Evolutionary conservation across 2,888 invertebrate species (phyloP).

Genomic region (Ochropleura leucogaster): DNA sequence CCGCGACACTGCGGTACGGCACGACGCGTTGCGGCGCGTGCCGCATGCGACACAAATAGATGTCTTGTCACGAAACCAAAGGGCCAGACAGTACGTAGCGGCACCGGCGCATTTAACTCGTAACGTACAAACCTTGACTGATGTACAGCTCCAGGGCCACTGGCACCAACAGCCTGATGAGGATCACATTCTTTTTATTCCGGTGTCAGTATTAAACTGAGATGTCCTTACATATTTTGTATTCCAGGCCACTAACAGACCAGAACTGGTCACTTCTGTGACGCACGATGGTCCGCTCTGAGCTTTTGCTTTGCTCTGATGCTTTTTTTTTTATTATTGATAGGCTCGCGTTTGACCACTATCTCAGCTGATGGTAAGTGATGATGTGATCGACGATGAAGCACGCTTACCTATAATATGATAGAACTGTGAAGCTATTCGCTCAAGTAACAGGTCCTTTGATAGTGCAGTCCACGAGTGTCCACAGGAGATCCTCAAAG

Average conservation of each 20-base stretch:
- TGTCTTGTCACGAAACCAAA: conserved; percentile 19
- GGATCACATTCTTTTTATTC: not conserved
- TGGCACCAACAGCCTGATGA: not conserved
- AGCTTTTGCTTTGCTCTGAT: not conserved
- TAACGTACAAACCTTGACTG: not conserved
- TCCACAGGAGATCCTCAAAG: not conserved
- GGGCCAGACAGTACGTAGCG: not conserved
- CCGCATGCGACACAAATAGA: conserved; percentile 35
- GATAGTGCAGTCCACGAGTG: too few relatives aligned
- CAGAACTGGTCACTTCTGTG: not conserved
- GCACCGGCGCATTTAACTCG: not conserved
- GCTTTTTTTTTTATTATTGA: too few relatives aligned
- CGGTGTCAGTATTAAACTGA: not conserved
- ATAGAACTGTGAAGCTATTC: not conserved
- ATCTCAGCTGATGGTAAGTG: too few relatives aligned
- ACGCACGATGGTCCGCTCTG: not conserved
- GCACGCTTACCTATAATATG: too few relatives aligned
- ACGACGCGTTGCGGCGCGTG: not conserved
- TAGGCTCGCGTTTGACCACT: too few relatives aligned
- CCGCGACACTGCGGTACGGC: conserved; percentile 2
- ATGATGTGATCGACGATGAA: too few relatives aligned
- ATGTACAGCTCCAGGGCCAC: not conserved
- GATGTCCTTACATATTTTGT: too few relatives aligned
- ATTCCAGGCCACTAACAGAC: not conserved
- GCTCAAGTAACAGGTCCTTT: not conserved